Evolutionary conservation across 2,888 invertebrate genomes (phyloP).

Genomic region (Scaptomyza flava): DNA sequence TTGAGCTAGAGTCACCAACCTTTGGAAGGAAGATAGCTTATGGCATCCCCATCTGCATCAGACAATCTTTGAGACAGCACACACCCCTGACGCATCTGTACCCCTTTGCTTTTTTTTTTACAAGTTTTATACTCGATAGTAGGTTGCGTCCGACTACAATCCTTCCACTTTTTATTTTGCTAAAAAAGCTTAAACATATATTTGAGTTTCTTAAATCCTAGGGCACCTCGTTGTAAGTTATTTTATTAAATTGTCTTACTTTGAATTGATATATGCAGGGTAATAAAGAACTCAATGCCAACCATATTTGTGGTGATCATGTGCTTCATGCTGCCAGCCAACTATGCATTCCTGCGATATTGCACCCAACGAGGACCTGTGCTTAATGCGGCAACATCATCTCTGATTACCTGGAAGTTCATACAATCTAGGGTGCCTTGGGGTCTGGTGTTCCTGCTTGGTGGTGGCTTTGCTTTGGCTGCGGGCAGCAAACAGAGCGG

Average conservation of each 20-base stretch:
- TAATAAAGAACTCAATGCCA: constrained; percentile 91
- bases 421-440: constrained; percentile 94
- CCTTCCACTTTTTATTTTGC: too few relatives aligned
- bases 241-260: neutral
- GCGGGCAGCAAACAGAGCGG: constrained; percentile 93
- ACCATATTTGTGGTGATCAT: constrained; percentile 93
- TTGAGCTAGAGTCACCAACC: too few relatives aligned
- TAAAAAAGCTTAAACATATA: too few relatives aligned
- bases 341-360: constrained; percentile 90
- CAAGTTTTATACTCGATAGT: too few relatives aligned
- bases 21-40: too few relatives aligned
- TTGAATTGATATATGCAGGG: constrained; percentile 85
- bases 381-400: constrained; percentile 88
- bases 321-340: constrained; percentile 93
- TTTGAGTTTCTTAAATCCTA: too few relatives aligned
- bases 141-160: too few relatives aligned
- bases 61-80: too few relatives aligned
- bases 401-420: constrained; percentile 93
- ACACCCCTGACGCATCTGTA: too few relatives aligned
- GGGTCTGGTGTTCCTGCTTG: constrained; percentile 94
- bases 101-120: too few relatives aligned
- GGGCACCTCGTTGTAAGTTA: neutral
- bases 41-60: too few relatives aligned
- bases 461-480: constrained; percentile 96
- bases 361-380: constrained; percentile 84